phyloP scores from a whole-genome alignment of 2,113 vertebrate species.

The Capreolus pygargus region DNA sequence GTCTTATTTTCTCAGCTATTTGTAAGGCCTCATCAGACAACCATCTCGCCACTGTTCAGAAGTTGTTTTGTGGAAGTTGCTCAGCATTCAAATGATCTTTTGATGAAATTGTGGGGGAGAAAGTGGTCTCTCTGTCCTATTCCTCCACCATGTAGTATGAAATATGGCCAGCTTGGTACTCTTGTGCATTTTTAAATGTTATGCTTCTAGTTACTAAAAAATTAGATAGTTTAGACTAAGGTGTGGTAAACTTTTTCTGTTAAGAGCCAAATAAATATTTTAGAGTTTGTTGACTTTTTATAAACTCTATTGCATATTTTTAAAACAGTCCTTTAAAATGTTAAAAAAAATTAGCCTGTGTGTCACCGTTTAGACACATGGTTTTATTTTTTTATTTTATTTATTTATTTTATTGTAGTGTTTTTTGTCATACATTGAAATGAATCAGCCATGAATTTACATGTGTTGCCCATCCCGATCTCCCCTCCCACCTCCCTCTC shows the following conservation, averaged over 20 bases:
- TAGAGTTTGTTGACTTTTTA: neutral
- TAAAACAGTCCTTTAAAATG: neutral
- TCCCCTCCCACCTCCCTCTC: too few species aligned
- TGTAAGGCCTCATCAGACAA: neutral
- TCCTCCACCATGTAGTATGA: neutral
- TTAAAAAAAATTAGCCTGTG: neutral
- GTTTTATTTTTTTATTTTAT: neutral
- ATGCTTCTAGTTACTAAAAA: neutral
- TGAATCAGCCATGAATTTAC: too few species aligned
- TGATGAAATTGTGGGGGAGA: neutral
- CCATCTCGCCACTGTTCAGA: neutral
- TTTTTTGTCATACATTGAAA: too few species aligned
- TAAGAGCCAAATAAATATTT: neutral
- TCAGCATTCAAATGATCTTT: neutral
- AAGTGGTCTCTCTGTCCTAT: neutral
- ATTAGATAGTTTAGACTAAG: neutral
- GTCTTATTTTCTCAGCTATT: neutral
- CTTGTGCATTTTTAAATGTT: neutral
- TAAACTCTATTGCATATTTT: neutral
- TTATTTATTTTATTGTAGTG: too few species aligned
- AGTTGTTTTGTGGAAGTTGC: neutral
- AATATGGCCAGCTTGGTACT: neutral
- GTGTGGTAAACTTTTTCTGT: neutral
- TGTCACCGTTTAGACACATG: neutral
- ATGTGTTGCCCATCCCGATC: too few species aligned